Evolutionary conservation across 2,113 vertebrate species (phyloP).

Genomic region (Trematomus loennbergii): DNA sequence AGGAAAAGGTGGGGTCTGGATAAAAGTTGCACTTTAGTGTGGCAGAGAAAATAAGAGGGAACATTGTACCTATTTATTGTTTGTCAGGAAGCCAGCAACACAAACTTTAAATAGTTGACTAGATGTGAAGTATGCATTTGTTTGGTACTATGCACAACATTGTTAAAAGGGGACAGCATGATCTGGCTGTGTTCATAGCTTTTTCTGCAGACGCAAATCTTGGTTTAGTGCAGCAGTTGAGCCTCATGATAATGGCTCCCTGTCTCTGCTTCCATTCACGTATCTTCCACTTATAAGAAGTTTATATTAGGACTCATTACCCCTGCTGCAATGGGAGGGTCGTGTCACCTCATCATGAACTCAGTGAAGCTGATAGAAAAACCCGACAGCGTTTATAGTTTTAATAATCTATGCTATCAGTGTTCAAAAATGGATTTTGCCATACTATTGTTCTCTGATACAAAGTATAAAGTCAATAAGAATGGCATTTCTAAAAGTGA

Average conservation of each 20-base stretch:
- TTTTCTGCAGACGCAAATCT: not conserved
- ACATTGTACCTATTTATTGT: too few relatives aligned
- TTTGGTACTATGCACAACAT: too few relatives aligned
- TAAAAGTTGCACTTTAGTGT: not conserved
- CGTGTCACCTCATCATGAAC: constrained; percentile 10
- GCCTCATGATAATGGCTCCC: not conserved
- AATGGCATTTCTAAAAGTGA: not conserved
- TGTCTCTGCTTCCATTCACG: not conserved
- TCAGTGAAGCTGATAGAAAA: constrained; percentile 11
- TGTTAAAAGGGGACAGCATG: too few relatives aligned
- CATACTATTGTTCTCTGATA: constrained; percentile 20
- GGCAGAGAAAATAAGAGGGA: not conserved
- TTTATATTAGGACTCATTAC: not conserved
- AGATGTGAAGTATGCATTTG: too few relatives aligned
- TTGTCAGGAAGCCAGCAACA: too few relatives aligned
- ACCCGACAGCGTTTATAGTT: not conserved
- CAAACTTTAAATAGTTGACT: too few relatives aligned
- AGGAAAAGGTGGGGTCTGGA: not conserved
- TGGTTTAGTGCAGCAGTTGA: not conserved
- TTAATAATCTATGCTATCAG: not conserved
- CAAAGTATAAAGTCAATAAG: constrained; percentile 4
- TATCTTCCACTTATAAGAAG: not conserved
- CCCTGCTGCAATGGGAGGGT: not conserved
- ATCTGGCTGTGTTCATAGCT: too few relatives aligned
- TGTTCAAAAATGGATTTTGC: constrained; percentile 4